These are phyloP conservation scores for Xiphophorus hellerii DNA, from an alignment of 2,113 vertebrate genomes.

Conservation along the genomic window DNA sequence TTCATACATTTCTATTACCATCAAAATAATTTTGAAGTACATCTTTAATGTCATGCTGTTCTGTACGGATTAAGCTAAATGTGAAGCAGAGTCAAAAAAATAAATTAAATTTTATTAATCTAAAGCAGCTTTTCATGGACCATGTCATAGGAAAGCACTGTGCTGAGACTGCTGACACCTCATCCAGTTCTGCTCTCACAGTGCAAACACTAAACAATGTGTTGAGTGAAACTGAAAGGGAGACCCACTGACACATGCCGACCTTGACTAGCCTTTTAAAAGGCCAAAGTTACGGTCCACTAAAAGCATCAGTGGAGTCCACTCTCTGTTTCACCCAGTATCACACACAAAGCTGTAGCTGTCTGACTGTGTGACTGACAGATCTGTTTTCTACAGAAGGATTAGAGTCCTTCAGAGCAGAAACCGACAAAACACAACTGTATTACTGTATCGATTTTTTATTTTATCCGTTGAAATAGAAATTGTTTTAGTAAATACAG, in stretches of 20 bases:
- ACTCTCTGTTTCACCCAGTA: conserved; percentile 10
- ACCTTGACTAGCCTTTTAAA: conserved; percentile 38
- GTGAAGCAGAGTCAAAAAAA: not conserved
- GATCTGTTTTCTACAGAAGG: conserved; percentile 15
- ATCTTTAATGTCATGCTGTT: not conserved
- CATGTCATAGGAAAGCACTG: not conserved
- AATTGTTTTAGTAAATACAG: not conserved
- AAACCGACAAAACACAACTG: not conserved
- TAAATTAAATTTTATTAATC: not conserved
- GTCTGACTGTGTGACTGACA: conserved; percentile 31
- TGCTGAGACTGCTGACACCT: not conserved
- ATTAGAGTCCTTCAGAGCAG: not conserved
- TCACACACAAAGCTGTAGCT: not conserved
- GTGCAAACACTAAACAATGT: not conserved
- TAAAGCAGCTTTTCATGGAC: not conserved
- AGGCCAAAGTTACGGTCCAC: conserved; percentile 30
- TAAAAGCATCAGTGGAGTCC: conserved; percentile 16
- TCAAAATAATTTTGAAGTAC: not conserved
- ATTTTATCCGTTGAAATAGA: no score
- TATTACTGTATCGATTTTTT: not conserved
- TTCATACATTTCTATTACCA: not conserved
- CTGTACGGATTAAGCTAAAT: not conserved
- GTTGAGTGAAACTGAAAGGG: not conserved
- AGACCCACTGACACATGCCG: not conserved
- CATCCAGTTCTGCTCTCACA: conserved; percentile 19